These are phyloP conservation scores for Tyto alba DNA, from an alignment of 2,113 vertebrate species.

Conservation along the genomic window DNA sequence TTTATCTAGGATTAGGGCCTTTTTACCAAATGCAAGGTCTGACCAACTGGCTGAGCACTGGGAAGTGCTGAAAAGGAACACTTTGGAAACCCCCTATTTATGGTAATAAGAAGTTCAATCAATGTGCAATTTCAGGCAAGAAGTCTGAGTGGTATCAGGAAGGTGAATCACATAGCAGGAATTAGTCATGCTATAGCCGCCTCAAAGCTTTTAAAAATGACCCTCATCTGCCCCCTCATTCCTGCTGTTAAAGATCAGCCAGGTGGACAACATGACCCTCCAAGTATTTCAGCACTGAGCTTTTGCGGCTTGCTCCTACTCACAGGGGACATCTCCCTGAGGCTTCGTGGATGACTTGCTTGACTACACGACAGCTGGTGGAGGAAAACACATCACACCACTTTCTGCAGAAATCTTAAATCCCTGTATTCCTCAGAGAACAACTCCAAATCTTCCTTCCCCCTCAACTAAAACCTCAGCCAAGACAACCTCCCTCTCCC, in stretches of 20 bases:
- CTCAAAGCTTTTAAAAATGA: not conserved
- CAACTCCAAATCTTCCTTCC: not conserved
- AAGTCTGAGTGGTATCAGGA: not conserved
- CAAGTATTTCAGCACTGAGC: not conserved
- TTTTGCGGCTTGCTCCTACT: not conserved
- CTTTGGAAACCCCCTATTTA: conserved; percentile 25
- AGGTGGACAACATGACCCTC: not conserved
- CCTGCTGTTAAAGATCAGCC: not conserved
- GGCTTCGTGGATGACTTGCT: not conserved
- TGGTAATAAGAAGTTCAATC: not conserved
- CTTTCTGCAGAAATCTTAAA: not conserved
- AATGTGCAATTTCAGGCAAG: not conserved
- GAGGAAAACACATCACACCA: not conserved
- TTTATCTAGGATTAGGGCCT: not conserved
- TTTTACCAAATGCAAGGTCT: not conserved
- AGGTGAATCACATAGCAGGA: conserved; percentile 33
- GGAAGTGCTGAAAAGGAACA: not conserved
- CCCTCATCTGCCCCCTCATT: not conserved
- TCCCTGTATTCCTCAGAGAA: not conserved
- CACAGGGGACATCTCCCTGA: not conserved
- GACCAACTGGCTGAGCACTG: not conserved
- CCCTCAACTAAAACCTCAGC: not conserved
- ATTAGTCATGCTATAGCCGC: conserved; percentile 29
- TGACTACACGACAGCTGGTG: not conserved
- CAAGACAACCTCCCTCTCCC: not conserved